Conservation (phyloP, 2,797 vertebrate species). For the Tympanoctomys barrerae region DNA sequence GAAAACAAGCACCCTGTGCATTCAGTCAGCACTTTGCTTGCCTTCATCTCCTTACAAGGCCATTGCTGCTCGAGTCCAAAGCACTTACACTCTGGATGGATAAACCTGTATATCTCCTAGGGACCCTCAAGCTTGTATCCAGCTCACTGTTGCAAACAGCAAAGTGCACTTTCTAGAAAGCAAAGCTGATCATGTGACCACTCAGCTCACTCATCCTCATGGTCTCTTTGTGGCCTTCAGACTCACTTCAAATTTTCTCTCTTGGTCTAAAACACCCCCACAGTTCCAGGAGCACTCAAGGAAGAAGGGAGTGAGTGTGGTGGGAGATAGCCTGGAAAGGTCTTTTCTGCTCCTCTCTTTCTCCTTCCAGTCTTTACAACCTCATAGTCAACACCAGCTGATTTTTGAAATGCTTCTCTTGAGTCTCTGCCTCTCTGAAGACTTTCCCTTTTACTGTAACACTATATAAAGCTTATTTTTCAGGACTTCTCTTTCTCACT, state of each 20-base stretch:
- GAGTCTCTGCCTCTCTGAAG: background rate
- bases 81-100: background rate
- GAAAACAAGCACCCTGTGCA: background rate
- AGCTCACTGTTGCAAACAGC: background rate
- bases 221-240: background rate
- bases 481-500: background rate
- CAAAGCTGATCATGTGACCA: background rate
- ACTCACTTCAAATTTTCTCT: background rate
- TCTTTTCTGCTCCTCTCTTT: background rate
- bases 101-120: background rate
- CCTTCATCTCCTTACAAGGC: background rate
- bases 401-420: background rate
- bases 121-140: background rate
- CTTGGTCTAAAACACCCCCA: background rate
- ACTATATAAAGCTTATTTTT: background rate
- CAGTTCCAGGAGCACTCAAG: background rate
- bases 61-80: background rate
- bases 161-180: background rate
- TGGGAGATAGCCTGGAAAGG: background rate
- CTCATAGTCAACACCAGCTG: background rate
- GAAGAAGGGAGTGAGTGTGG: rapidly evolving
- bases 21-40: background rate
- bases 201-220: background rate
- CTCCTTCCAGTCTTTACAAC: background rate
- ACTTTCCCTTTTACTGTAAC: background rate